Evolutionary conservation across 37 sponge, comb jelly and placozoan species (phyloP).

Genomic region (Chondrilla cf. caribensis): DNA sequence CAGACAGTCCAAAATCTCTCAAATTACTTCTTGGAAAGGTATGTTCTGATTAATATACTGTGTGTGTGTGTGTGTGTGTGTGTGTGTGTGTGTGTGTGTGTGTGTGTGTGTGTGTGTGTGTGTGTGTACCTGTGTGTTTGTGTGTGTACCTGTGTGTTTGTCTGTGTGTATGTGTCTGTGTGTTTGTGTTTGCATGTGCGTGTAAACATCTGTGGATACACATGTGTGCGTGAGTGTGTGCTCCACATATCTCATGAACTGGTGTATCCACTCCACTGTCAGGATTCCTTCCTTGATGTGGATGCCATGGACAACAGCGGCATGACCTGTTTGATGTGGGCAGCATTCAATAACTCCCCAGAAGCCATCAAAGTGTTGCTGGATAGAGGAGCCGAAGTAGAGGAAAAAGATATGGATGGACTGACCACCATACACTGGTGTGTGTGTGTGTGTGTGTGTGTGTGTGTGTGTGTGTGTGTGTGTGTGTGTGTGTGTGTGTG

Average conservation of each 20-base stretch:
- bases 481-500: background rate
- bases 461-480: background rate
- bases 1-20: slow-evolving; percentile 35
- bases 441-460: slow-evolving; percentile 14
- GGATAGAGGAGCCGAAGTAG: slow-evolving; percentile 63
- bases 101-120: too few relatives aligned
- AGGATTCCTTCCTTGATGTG: slow-evolving; percentile 32
- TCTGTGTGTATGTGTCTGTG: too few relatives aligned
- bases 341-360: slow-evolving; percentile 61
- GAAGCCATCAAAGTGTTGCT: slow-evolving; percentile 39
- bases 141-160: too few relatives aligned
- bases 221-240: background rate
- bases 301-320: slow-evolving; percentile 67
- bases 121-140: background rate
- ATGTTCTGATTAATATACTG: too few relatives aligned
- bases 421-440: slow-evolving; percentile 90
- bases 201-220: too few relatives aligned
- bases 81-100: too few relatives aligned
- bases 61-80: background rate
- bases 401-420: slow-evolving; percentile 88
- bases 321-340: slow-evolving; percentile 92
- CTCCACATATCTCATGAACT: background rate
- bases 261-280: background rate
- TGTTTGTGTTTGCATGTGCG: too few relatives aligned
- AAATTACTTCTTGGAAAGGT: slow-evolving; percentile 48